A percentile compares a stretch with the other conserved stretches of the same genome.
phyloP scores from a whole-genome alignment of 2,113 vertebrate species.

The Festucalex cinctus region DNA sequence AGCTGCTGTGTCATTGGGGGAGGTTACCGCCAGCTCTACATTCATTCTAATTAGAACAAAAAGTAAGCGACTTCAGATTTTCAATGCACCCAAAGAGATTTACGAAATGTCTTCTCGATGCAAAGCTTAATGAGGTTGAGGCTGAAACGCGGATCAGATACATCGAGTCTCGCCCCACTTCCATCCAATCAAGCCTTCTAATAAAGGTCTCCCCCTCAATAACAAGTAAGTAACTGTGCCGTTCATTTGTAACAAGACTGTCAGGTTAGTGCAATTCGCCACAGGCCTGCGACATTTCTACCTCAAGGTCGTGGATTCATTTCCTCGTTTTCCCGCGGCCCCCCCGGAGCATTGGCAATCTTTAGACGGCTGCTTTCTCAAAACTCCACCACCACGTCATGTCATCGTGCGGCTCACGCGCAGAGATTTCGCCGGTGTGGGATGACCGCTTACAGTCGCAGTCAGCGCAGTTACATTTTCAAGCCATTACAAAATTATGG shows the following conservation, averaged over 20 bases:
- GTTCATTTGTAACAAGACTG: constrained; percentile 39
- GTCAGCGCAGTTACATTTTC: constrained; percentile 35
- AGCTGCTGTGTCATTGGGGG: neutral
- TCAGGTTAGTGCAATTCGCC: constrained; percentile 6
- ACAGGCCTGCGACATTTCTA: constrained; percentile 21
- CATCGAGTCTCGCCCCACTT: neutral
- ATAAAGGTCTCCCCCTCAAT: constrained; percentile 15
- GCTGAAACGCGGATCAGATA: neutral
- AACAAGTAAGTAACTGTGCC: constrained; percentile 15
- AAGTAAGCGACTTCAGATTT: neutral
- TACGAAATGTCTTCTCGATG: neutral
- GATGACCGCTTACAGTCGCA: constrained; percentile 45
- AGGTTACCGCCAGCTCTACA: neutral
- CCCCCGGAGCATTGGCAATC: constrained; percentile 33
- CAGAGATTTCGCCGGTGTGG: constrained; percentile 37
- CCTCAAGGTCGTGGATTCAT: constrained; percentile 53
- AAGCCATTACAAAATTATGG: constrained; percentile 54
- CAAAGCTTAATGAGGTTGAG: neutral
- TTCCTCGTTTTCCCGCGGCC: constrained; percentile 37
- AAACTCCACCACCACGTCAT: constrained; percentile 12
- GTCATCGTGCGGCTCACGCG: constrained; percentile 42
- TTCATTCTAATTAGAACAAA: neutral
- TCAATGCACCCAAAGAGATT: neutral
- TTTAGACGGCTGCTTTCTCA: constrained; percentile 28
- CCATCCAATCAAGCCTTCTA: constrained; percentile 13